Evolutionary conservation across 2,113 vertebrate species (phyloP).

Genomic region (Puffinus mauretanicus): DNA sequence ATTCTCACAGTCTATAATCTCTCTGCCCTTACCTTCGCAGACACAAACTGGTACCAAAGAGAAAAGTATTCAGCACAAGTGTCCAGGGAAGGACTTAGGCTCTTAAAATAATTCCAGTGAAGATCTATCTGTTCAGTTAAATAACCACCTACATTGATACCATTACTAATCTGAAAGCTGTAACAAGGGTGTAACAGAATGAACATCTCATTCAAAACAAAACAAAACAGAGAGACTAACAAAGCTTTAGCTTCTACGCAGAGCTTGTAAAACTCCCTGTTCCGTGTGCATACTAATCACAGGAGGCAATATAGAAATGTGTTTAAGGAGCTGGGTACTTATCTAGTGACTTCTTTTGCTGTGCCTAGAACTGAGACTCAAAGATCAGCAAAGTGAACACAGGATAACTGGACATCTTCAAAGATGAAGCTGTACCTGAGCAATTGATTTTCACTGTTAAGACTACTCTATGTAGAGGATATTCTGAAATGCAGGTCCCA

Average conservation of each 20-base stretch:
- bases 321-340: not conserved
- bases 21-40: not conserved
- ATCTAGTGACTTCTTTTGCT: not conserved
- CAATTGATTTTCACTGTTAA: not conserved
- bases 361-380: not conserved
- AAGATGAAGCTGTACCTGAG: not conserved
- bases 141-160: not conserved
- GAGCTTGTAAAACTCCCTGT: not conserved
- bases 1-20: not conserved
- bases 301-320: not conserved
- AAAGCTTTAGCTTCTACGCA: not conserved
- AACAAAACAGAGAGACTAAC: not conserved
- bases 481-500: not conserved
- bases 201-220: not conserved
- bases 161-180: not conserved
- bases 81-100: not conserved
- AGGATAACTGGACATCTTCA: not conserved
- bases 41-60: constrained; percentile 42
- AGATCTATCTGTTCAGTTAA: not conserved
- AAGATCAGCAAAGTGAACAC: not conserved
- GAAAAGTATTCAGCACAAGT: not conserved
- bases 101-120: not conserved
- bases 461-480: not conserved
- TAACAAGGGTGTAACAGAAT: not conserved
- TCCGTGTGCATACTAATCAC: not conserved